These are phyloP conservation scores for Manis pentadactyla DNA, from an alignment of 2,797 vertebrate genomes.

Conservation along the genomic window DNA sequence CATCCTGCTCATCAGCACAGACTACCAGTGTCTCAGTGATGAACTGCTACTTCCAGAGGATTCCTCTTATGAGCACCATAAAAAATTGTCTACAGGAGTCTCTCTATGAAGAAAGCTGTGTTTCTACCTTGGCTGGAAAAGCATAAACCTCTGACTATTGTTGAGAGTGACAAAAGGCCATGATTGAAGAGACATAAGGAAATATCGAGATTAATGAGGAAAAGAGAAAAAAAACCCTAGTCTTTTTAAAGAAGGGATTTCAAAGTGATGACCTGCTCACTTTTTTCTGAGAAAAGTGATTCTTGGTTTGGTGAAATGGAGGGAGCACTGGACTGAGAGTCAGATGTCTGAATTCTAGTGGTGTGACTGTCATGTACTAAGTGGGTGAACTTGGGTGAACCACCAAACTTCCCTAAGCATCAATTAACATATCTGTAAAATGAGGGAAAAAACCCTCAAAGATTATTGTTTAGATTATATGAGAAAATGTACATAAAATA, in stretches of 20 bases:
- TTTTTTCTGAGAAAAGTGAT: neutral
- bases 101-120: neutral
- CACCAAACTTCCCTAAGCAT: neutral
- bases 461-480: neutral
- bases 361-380: neutral
- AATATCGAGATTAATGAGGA: slow-evolving; percentile 29
- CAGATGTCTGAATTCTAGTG: neutral
- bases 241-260: slow-evolving; percentile 42
- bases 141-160: slow-evolving; percentile 8
- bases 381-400: neutral
- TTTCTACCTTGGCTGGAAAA: neutral
- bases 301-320: neutral
- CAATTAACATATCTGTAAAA: slow-evolving; percentile 1
- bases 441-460: neutral
- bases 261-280: neutral
- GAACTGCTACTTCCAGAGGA: neutral
- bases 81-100: neutral
- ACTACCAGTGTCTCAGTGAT: neutral
- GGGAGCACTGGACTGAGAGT: neutral
- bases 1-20: neutral
- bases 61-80: neutral
- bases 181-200: slow-evolving; percentile 42
- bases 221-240: neutral
- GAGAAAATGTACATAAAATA: neutral
- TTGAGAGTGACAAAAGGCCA: neutral